Conservation (phyloP, 2,113 vertebrate species). For the Isurus oxyrinchus region DNA sequence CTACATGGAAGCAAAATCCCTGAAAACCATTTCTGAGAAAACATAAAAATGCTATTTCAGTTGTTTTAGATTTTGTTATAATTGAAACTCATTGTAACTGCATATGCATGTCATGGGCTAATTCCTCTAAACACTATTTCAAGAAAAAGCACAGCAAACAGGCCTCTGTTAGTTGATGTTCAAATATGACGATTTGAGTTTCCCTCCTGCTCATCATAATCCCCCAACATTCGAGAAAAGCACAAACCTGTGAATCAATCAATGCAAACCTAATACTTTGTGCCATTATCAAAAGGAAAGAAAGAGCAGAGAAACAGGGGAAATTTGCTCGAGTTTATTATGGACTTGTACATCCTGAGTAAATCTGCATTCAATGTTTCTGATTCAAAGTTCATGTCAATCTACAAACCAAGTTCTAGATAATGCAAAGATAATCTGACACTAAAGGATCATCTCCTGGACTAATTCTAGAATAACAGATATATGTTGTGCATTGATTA, state of each 20-base stretch:
- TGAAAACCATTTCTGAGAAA: background rate
- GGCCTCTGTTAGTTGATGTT: background rate
- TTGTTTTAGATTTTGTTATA: background rate
- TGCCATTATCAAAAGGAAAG: background rate
- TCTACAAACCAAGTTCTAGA: background rate
- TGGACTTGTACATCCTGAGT: background rate
- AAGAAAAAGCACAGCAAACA: background rate
- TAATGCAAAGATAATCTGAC: background rate
- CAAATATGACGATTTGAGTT: background rate
- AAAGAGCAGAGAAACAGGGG: background rate
- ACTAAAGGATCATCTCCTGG: background rate
- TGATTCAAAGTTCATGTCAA: background rate
- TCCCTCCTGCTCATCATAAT: background rate
- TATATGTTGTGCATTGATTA: background rate
- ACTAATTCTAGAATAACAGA: background rate
- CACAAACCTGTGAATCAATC: background rate
- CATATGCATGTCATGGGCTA: background rate
- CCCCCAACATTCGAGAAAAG: background rate
- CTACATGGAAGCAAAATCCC: background rate
- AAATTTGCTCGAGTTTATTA: background rate
- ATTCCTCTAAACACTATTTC: background rate
- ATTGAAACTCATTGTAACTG: background rate
- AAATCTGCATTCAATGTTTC: background rate
- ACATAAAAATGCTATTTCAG: background rate
- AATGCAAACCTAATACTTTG: background rate